Evolutionary conservation across 1,140 invertebrate genomes (phyloP), one percentile per base, ranked within the genome.

Genomic region (Asbolus verrucosus): DNA sequence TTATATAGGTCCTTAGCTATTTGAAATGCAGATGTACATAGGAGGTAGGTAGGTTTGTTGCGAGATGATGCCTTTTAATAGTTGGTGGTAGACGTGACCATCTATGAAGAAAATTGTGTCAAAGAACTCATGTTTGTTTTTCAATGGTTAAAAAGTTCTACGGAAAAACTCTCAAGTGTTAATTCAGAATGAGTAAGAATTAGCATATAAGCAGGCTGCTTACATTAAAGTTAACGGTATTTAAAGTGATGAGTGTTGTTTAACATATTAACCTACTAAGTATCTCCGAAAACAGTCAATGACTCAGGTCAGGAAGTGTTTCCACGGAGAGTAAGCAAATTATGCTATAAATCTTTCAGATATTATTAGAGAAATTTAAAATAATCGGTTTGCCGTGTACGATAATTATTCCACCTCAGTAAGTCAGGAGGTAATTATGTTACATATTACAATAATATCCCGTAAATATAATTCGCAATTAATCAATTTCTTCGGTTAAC

Each of bases 221-320:
- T 54, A 54, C 46, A 54, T 54, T 54, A 54, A 54, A 54, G 6
- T 13, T 54, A 54, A 54, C 46, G 46, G 46, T 24, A 13, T 54
- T 54, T 54, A 54, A 54, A 54, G 46, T 54, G 46, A 54, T 54
- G 46, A 54, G 13, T 24, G 46, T 54, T 54, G 46, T 24, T 54
- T 54, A 54, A 54, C 46, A 54, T 13, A 54, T 54, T 54, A 13
- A 54, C 46, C 46, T 54, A 54, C 46, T 54, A 54, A 54, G 6
- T n/a, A 18, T 38, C 13, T 9, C 18, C 46, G 46, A 54, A 54
- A 54, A 24, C 46, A 54, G 46, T 54, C 46, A 54, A 54, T 21
- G 46, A 54, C 46, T 54, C 16, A n/a, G 33, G 2, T 38, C 11
- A 18, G 39, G 16, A 19, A 46, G 8, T 1, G 8, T 46, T 46